These are phyloP conservation scores for Podabrus alpinus DNA, from an alignment of 2,888 invertebrate species.

Conservation along the genomic window DNA sequence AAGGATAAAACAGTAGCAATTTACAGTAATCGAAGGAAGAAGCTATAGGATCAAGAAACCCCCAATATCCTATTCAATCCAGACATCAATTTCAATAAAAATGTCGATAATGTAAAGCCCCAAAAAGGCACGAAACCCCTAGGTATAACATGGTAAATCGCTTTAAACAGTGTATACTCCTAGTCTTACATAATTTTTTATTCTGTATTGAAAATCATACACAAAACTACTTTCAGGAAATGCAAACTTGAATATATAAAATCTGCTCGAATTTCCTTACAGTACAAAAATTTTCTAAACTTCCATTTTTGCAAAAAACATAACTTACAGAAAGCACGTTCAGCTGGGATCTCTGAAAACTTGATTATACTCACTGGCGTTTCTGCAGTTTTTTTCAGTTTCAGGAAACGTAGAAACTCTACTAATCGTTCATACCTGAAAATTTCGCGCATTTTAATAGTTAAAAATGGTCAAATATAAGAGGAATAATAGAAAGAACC, in stretches of 20 bases:
- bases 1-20: slow-evolving; percentile 32
- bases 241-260: background rate
- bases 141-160: slow-evolving; percentile 29
- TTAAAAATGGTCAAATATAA: too few species aligned
- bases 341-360: background rate
- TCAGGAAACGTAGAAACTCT: too few species aligned
- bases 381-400: background rate
- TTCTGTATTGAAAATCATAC: slow-evolving; percentile 1
- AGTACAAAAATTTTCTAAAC: background rate
- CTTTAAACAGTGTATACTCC: slow-evolving; percentile 21
- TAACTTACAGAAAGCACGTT: background rate
- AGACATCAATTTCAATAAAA: slow-evolving; percentile 54
- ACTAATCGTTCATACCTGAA: too few species aligned
- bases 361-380: background rate
- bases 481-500: too few species aligned
- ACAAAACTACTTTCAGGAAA: background rate
- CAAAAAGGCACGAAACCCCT: slow-evolving; percentile 40
- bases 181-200: slow-evolving; percentile 16
- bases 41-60: slow-evolving; percentile 44
- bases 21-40: slow-evolving; percentile 47
- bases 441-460: too few species aligned
- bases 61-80: slow-evolving; percentile 48
- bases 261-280: too few species aligned
- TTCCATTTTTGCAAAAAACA: background rate
- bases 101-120: slow-evolving; percentile 46